Evolutionary conservation across 2,888 invertebrate genomes (phyloP), one percentile per base, ranked within the genome.

Genomic region (Podabrus alpinus): DNA sequence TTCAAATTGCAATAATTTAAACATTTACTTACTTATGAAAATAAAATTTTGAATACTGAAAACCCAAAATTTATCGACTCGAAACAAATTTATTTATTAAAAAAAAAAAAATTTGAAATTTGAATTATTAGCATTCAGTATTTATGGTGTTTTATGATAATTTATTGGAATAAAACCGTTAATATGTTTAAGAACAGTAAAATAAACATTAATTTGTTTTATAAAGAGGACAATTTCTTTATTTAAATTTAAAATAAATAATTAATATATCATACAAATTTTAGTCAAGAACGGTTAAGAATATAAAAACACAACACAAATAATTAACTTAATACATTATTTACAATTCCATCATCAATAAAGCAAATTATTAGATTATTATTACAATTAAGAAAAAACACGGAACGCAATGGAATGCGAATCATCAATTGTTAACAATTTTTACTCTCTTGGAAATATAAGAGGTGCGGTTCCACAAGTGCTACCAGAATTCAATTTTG

Each of bases 391-490:
- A 68, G 76, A 78, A 77, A 75, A 77, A 79, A 75, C 72, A 75
- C 72, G 77, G 74, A 79, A 80, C 79, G 79, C 79, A 61, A 64
- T 69, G 80, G 80, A 78, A 81, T 81, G 80, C 74, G 81, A 79
- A 77, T 79, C 78, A 79, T 80, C 80, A 80, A 78, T 78, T 80
- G 77, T 80, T 80, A 81, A 80, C 80, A 79, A 81, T 80, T 80
- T 79, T 73, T 68, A 66, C 62, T 67, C 71, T 71, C 76, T 76
- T 77, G 77, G 75, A 77, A 78, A 75, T 79, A 79, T 79, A 78
- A 45, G 45, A 80, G 81, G 81, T 79, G 80, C 79, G 80, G 79
- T 76, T 78, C 74, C 45, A 77, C 79, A 78, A 71, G 77, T 73
- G 78, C 79, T 81, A 79, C 80, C 79, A 80, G 76, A 78, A 78